Conservation (phyloP, 2,888 invertebrate species). For the Leucophora obtusa region DNA sequence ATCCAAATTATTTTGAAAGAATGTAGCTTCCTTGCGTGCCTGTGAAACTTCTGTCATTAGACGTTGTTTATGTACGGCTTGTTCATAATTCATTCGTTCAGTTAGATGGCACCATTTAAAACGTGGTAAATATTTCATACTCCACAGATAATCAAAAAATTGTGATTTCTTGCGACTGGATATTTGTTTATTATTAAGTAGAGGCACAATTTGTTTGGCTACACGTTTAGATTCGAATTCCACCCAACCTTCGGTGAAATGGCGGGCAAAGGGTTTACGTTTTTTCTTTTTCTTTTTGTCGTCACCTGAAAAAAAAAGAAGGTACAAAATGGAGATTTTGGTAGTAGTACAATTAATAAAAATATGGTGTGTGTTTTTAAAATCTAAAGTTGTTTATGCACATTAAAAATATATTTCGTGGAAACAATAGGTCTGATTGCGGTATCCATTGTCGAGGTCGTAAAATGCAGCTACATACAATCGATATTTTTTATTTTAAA, state of each 20-base stretch:
- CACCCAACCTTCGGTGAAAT: conserved; percentile 96
- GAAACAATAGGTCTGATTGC: too few species aligned
- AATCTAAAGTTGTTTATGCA: too few species aligned
- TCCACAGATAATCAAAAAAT: conserved; percentile 96
- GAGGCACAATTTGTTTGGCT: conserved; percentile 90
- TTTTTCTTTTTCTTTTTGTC: conserved; percentile 76
- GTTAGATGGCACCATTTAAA: conserved; percentile 98
- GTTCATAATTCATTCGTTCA: conserved; percentile 95
- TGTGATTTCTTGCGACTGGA: conserved; percentile 91
- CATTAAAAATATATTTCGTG: too few species aligned
- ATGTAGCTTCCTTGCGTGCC: conserved; percentile 93
- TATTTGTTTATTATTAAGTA: conserved; percentile 92
- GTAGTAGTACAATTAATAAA: too few species aligned
- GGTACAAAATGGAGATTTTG: too few species aligned
- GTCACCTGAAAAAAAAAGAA: conserved; percentile 40
- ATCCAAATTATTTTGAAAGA: conserved; percentile 90
- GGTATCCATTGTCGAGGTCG: too few species aligned
- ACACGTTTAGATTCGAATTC: conserved; percentile 93
- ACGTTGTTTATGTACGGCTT: conserved; percentile 91
- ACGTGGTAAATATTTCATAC: conserved; percentile 94
- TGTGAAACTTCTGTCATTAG: conserved; percentile 92
- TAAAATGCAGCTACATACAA: too few species aligned
- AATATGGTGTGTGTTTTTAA: too few species aligned
- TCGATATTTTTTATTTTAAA: too few species aligned
- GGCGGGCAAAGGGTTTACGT: conserved; percentile 79